phyloP scores from a whole-genome alignment of 2,888 invertebrate species.

The Apamea sordens region DNA sequence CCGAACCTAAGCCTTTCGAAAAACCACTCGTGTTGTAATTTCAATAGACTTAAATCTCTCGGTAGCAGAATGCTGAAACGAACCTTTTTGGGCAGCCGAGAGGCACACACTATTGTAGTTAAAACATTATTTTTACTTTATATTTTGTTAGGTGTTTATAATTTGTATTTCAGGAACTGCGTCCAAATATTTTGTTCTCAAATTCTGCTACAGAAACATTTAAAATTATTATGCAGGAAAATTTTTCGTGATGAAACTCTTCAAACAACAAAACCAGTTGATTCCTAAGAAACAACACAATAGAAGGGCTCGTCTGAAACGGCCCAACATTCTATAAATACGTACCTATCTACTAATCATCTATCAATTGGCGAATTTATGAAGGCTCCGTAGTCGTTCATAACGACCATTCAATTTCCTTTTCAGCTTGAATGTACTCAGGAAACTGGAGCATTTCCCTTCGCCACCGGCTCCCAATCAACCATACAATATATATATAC shows the following conservation, averaged over 20 bases:
- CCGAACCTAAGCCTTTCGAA: constrained; percentile 40
- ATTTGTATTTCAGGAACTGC: background rate
- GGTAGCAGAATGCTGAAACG: background rate
- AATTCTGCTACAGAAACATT: background rate
- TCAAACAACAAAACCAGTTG: constrained; percentile 27
- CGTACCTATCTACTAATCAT: constrained; percentile 79
- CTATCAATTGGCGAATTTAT: constrained; percentile 83
- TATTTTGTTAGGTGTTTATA: background rate
- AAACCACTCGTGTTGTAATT: constrained; percentile 35
- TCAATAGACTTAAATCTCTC: background rate
- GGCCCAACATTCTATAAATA: constrained; percentile 72
- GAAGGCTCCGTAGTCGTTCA: constrained; percentile 80
- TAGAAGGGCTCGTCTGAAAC: constrained; percentile 35
- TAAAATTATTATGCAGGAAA: background rate
- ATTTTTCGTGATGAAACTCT: background rate
- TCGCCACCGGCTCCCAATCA: constrained; percentile 81
- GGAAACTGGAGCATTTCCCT: constrained; percentile 84
- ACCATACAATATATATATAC: constrained; percentile 76
- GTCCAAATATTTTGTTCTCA: background rate
- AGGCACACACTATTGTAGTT: background rate
- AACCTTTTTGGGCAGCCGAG: background rate
- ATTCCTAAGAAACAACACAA: constrained; percentile 40
- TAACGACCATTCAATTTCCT: constrained; percentile 89
- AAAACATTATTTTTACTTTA: background rate
- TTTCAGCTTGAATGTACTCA: constrained; percentile 86